These are phyloP conservation scores for Spatulosminthurus flaviceps DNA, from an alignment of 2,888 invertebrate genomes.

Conservation along the genomic window DNA sequence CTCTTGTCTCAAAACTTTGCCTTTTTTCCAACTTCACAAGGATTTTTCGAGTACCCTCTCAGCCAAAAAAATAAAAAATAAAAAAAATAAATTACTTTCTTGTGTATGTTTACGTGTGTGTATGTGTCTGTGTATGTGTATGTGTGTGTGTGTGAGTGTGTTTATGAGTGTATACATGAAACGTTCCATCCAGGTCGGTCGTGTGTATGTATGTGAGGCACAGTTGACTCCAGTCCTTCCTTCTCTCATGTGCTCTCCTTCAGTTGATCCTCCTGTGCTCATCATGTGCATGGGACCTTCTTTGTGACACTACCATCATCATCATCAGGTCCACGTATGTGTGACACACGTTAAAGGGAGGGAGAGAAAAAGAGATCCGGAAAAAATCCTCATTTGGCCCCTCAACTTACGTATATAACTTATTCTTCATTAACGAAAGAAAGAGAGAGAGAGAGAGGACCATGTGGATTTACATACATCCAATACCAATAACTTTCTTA, in stretches of 20 bases:
- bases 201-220: not conserved
- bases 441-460: no score
- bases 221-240: not conserved
- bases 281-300: conserved; percentile 13
- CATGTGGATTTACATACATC: no score
- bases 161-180: not conserved
- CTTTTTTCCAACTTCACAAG: not conserved
- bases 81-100: conserved; percentile 19
- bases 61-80: no score
- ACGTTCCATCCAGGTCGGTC: not conserved
- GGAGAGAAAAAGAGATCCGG: not conserved
- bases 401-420: no score
- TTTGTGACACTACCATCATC: not conserved
- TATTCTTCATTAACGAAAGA: no score
- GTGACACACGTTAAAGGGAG: no score
- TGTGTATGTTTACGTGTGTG: not conserved
- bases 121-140: not conserved
- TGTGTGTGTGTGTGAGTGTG: not conserved
- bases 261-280: not conserved
- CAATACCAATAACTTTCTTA: no score
- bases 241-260: conserved; percentile 10
- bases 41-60: conserved; percentile 22
- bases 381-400: not conserved
- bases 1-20: no score
- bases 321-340: no score